A percentile compares a stretch with the other conserved stretches of the same genome.
Conservation (phyloP, 2,797 vertebrate species). For the Muraenolepis orangiensis region DNA sequence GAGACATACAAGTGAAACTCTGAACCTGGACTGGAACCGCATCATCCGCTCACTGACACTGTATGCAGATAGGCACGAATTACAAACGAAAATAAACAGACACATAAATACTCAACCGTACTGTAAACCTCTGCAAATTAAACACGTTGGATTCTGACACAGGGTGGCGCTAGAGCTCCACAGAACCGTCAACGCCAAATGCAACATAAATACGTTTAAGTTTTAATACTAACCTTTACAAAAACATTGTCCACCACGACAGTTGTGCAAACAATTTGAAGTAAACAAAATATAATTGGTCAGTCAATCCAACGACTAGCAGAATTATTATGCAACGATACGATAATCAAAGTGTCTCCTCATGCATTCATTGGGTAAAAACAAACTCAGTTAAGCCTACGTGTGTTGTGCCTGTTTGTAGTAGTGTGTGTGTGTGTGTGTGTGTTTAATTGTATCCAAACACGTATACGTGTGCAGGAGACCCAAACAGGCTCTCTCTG, state of each 20-base stretch:
- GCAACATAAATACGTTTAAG: not conserved
- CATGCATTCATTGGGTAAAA: not conserved
- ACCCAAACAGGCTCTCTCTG: no score
- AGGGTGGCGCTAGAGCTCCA: not conserved
- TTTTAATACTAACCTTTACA: not conserved
- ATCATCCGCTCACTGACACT: not conserved
- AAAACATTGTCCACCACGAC: not conserved
- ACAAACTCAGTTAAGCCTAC: not conserved
- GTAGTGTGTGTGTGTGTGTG: not conserved
- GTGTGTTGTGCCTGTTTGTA: not conserved
- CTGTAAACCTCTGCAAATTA: not conserved
- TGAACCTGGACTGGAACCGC: not conserved
- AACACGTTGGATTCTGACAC: not conserved
- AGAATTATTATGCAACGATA: not conserved
- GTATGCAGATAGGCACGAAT: not conserved
- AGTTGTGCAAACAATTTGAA: not conserved
- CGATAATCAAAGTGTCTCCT: not conserved
- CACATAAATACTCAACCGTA: not conserved
- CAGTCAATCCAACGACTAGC: not conserved
- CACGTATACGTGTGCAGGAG: not conserved
- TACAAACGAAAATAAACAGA: not conserved
- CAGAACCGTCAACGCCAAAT: not conserved
- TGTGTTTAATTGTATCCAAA: not conserved
- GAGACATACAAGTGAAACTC: not conserved
- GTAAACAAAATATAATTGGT: not conserved